These are phyloP conservation scores for Drosophila repleta DNA, from an alignment of 1,140 invertebrate species.

Conservation along the genomic window DNA sequence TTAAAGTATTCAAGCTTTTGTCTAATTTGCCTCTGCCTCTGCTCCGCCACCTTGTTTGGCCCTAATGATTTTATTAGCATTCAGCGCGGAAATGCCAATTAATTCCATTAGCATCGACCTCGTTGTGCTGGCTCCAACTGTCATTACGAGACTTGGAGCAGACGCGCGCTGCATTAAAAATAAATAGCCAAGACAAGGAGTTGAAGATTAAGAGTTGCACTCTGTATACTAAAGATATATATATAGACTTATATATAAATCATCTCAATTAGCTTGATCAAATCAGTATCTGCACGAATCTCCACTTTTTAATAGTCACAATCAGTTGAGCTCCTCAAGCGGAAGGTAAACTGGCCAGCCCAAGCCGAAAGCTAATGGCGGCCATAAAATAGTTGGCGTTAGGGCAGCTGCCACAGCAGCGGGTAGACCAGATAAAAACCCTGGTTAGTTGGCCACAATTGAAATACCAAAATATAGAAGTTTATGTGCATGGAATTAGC, in stretches of 20 bases:
- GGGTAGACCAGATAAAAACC: conserved; percentile 49
- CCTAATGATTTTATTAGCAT: conserved; percentile 72
- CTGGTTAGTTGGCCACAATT: conserved; percentile 29
- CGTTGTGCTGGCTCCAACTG: conserved; percentile 26
- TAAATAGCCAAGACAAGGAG: conserved; percentile 12
- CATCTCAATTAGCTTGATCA: conserved; percentile 47
- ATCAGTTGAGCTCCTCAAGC: conserved; percentile 52
- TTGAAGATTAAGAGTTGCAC: not conserved
- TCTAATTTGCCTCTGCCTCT: conserved; percentile 49
- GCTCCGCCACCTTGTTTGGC: conserved; percentile 38
- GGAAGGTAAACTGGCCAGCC: not conserved
- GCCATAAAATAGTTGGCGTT: conserved; percentile 33
- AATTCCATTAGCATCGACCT: conserved; percentile 68
- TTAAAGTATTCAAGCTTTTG: conserved; percentile 72
- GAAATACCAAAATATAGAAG: conserved; percentile 23
- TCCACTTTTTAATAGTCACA: conserved; percentile 69
- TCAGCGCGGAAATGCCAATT: conserved; percentile 67
- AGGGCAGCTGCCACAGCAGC: conserved; percentile 16
- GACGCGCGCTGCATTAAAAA: conserved; percentile 4
- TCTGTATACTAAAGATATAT: not conserved
- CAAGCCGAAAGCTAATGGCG: not conserved
- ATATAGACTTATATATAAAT: not conserved
- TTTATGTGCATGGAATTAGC: conserved; percentile 10
- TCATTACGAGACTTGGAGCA: not conserved
- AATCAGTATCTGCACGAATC: conserved; percentile 59